Base-by-base conservation (phyloP, 1,140 invertebrate species). In the Daktulosphaira vitifoliae region DNA sequence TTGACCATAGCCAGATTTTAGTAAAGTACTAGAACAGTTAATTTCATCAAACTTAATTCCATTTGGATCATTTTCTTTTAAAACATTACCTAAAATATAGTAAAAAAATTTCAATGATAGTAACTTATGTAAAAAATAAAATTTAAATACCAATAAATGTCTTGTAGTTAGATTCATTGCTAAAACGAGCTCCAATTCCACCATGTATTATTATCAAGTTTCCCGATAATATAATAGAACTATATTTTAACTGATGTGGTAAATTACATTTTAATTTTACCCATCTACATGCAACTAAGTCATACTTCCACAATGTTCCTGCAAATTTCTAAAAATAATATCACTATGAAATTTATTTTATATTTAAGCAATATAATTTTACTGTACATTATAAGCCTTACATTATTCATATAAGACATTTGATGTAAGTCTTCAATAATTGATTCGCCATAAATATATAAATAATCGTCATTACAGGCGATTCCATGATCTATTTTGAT, bases 391-490 rank as follows among this genome's bases (percentile, higher is more conserved):
- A n/a, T n/a, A n/a, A n/a, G n/a, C n/a, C n/a, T n/a, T n/a, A n/a
- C n/a, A n/a, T n/a, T n/a, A n/a, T n/a, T n/a, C n/a, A n/a, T n/a
- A n/a, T n/a, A n/a, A n/a, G n/a, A n/a, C n/a, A n/a, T n/a, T n/a
- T n/a, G n/a, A n/a, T n/a, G n/a, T n/a, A n/a, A n/a, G n/a, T n/a
- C 29, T 33, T 6, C 29, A 33, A 33, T 33, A 33, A 33, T n/a
- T n/a, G n/a, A n/a, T n/a, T n/a, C n/a, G n/a, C 29, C 5, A 23
- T 51, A 51, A 25, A 11, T 25, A 29, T 25, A 26, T 23, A 51
- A 51, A 23, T 51, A 51, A 9, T 51, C 49, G 25, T 51, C 49
- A 51, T 51, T 51, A 51, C 49, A 29, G 8, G 49, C 49, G 5
- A 51, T 51, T 15, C 49, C 49, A 15, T 51, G 49, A 26, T 51